Evolutionary conservation across 2,113 vertebrate species (phyloP).

Genomic region (Pandion haliaetus): DNA sequence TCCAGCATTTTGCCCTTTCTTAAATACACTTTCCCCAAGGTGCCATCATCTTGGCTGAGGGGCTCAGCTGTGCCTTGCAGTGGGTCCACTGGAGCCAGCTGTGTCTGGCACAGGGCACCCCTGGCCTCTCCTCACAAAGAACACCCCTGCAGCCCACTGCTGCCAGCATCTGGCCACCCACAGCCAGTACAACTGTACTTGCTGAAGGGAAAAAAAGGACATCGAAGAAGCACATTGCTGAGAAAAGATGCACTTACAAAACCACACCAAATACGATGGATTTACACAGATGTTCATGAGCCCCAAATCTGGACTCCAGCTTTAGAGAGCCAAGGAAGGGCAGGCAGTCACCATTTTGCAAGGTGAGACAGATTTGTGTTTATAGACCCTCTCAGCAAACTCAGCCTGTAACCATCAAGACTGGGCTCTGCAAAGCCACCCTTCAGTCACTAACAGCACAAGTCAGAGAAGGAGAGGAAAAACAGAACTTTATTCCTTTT

Average conservation of each 20-base stretch:
- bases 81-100: background rate
- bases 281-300: background rate
- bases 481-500: background rate
- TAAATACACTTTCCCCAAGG: background rate
- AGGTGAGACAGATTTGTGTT: background rate
- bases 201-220: background rate
- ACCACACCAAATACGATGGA: rapidly evolving
- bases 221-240: background rate
- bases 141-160: rapidly evolving
- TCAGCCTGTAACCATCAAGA: background rate
- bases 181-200: background rate
- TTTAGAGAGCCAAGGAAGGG: background rate
- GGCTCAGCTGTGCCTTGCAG: background rate
- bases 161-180: background rate
- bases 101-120: background rate
- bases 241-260: background rate
- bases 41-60: background rate
- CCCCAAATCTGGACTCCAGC: background rate
- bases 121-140: background rate
- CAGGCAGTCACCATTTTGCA: background rate
- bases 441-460: background rate
- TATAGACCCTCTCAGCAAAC: background rate
- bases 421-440: background rate
- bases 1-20: background rate
- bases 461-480: background rate